These are phyloP conservation scores for Pseudomyrmex flavicornis DNA, from an alignment of 1,140 invertebrate species.

Conservation along the genomic window DNA sequence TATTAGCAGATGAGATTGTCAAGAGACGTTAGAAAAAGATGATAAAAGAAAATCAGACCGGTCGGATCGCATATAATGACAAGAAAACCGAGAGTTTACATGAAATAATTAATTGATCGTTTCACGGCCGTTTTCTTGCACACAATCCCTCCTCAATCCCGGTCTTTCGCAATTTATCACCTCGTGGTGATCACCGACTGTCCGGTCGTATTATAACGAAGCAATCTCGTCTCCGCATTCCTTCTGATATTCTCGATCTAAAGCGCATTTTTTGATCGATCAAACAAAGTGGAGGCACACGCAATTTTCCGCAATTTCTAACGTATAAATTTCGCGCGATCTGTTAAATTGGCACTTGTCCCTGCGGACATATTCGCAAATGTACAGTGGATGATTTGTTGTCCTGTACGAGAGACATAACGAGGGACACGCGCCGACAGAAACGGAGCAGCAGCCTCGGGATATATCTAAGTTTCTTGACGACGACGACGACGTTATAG, in stretches of 20 bases:
- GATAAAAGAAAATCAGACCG: neutral
- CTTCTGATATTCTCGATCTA: neutral
- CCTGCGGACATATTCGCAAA: neutral
- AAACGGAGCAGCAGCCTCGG: neutral
- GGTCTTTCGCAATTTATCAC: constrained; percentile 73
- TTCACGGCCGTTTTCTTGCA: constrained; percentile 68
- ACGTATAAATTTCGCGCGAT: neutral
- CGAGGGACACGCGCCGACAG: neutral
- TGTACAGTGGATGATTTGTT: neutral
- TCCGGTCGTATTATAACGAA: constrained; percentile 64
- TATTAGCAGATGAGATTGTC: too few relatives aligned
- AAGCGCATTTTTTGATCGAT: neutral
- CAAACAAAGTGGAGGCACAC: neutral
- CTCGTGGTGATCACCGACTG: constrained; percentile 66
- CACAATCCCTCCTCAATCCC: constrained; percentile 6
- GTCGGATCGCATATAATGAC: neutral
- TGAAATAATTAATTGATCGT: constrained; percentile 76
- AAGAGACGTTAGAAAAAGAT: too few relatives aligned
- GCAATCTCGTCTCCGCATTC: constrained; percentile 64
- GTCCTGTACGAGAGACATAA: constrained; percentile 1
- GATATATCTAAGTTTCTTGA: constrained; percentile 1
- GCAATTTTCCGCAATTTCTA: neutral
- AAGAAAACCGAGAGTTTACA: neutral
- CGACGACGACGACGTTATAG: neutral
- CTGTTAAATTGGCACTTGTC: constrained; percentile 22